A percentile compares a stretch with the other conserved stretches of the same genome.
Evolutionary conservation across 2,797 vertebrate genomes (phyloP).

Genomic region (Crocodylus rhombifer): DNA sequence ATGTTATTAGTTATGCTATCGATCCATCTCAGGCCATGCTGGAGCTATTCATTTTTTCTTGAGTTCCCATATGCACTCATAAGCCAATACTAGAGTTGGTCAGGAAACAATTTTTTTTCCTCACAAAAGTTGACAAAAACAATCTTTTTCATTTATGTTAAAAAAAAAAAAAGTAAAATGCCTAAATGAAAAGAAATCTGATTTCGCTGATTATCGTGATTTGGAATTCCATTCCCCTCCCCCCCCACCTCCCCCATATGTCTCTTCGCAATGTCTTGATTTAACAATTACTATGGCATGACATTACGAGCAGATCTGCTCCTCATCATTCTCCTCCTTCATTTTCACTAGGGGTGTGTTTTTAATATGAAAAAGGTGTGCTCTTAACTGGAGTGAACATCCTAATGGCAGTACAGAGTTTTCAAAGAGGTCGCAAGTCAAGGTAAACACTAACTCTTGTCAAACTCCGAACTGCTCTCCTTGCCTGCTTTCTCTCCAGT

Average conservation of each 20-base stretch:
- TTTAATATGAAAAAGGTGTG: background rate
- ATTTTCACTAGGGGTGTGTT: background rate
- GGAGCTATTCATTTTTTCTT: no score
- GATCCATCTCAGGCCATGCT: no score
- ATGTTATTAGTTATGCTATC: background rate
- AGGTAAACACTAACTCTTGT: background rate
- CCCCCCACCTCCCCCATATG: background rate
- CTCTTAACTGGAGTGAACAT: accelerated
- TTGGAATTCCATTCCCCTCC: background rate
- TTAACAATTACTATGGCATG: background rate
- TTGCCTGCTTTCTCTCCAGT: background rate
- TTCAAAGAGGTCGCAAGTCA: background rate
- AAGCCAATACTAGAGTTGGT: no score
- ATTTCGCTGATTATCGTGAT: no score
- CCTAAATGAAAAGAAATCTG: no score
- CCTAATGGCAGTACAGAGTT: background rate
- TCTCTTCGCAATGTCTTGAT: background rate
- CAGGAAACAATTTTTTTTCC: no score
- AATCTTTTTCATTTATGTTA: no score
- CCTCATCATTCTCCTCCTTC: background rate
- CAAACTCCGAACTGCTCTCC: background rate
- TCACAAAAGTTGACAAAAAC: no score
- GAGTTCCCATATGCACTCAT: no score
- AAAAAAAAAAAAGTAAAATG: no score
- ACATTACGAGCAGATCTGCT: background rate